Evolutionary conservation across 2,888 invertebrate genomes (phyloP).

Genomic region (Thera britannica): DNA sequence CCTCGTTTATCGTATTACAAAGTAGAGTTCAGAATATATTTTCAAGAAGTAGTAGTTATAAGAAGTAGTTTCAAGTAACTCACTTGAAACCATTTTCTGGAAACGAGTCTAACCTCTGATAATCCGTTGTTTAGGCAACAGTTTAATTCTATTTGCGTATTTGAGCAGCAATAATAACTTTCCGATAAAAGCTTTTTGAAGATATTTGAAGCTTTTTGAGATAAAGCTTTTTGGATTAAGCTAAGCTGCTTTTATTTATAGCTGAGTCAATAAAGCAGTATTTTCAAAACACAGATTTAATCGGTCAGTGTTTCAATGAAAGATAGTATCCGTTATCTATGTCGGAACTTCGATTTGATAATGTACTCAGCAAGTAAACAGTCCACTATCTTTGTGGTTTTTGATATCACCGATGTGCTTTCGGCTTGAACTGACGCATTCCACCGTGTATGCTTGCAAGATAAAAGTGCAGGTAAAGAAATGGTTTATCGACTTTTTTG

Average conservation of each 20-base stretch:
- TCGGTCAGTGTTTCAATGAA: slow-evolving; percentile 23
- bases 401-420: slow-evolving; percentile 15
- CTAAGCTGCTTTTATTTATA: slow-evolving; percentile 22
- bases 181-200: neutral
- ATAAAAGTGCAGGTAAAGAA: slow-evolving; percentile 1
- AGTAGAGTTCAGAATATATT: too few relatives aligned
- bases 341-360: slow-evolving; percentile 10
- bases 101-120: too few relatives aligned
- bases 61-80: too few relatives aligned
- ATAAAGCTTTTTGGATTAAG: too few relatives aligned
- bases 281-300: slow-evolving; percentile 22
- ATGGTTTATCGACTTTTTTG: neutral
- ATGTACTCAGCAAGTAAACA: slow-evolving; percentile 19
- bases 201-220: too few relatives aligned
- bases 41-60: too few relatives aligned
- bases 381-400: slow-evolving; percentile 12
- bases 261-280: slow-evolving; percentile 13
- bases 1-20: too few relatives aligned
- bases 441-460: neutral
- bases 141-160: neutral
- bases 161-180: neutral
- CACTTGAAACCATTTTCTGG: too few relatives aligned
- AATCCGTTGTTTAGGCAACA: too few relatives aligned
- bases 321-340: slow-evolving; percentile 17
- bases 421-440: slow-evolving; percentile 3